A percentile compares a stretch with the other conserved stretches of the same genome.
These are phyloP conservation scores for Automeris io DNA, from an alignment of 2,888 invertebrate species.

Conservation along the genomic window DNA sequence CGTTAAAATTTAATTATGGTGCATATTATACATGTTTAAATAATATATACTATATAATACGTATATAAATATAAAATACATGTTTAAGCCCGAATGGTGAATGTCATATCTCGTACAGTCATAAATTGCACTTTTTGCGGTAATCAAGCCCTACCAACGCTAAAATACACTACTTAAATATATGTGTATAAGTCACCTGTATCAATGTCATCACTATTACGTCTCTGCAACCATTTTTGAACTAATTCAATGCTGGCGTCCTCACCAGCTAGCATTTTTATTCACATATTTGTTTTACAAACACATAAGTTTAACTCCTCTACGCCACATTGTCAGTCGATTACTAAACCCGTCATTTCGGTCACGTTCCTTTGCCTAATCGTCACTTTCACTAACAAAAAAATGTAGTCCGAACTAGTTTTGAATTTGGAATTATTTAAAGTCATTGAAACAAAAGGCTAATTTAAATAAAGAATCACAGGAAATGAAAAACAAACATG, in stretches of 20 bases:
- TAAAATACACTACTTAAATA: no score
- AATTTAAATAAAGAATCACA: neutral
- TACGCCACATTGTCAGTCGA: slow-evolving; percentile 13
- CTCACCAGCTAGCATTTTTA: slow-evolving; percentile 67
- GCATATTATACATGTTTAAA: no score
- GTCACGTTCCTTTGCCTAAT: slow-evolving; percentile 8
- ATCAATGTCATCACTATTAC: slow-evolving; percentile 55
- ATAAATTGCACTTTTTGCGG: no score
- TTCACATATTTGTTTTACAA: slow-evolving; percentile 43
- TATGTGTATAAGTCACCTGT: slow-evolving; percentile 39
- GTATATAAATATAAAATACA: no score
- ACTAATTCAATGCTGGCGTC: slow-evolving; percentile 69
- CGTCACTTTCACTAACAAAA: slow-evolving; percentile 18
- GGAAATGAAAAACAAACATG: neutral
- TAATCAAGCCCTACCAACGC: no score
- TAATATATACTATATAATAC: no score
- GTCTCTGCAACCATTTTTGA: slow-evolving; percentile 61
- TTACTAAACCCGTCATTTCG: slow-evolving; percentile 13
- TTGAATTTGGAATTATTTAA: neutral
- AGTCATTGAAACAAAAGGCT: neutral
- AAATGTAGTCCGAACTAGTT: neutral
- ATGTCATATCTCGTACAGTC: no score
- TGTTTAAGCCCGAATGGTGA: no score
- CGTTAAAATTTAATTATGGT: no score
- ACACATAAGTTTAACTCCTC: slow-evolving; percentile 23